Evolutionary conservation across 2,113 vertebrate genomes (phyloP), one percentile per base, ranked within the genome.

Genomic region (Tympanuchus pallidicinctus): DNA sequence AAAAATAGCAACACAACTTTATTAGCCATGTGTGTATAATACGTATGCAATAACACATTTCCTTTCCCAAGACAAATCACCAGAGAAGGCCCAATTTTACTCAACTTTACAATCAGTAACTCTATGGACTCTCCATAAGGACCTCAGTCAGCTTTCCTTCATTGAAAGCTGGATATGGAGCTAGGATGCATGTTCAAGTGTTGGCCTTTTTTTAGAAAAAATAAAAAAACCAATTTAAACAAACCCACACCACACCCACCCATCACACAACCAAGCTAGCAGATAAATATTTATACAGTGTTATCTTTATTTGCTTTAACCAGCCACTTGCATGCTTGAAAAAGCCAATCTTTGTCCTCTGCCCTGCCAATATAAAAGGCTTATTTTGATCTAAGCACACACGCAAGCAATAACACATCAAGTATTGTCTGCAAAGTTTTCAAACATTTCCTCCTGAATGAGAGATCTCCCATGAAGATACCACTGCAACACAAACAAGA

Each of bases 21-120:
- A 2, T 30, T 42, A 72, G 30, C 30, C 12, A 8, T 1, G 2
- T 5, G 20, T 40, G 3, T 3, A 13, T 6, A 38, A 8, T 22
- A 16, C 4, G n/a, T 13, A 22, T 6, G 13, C 2, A 13, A 25
- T 15, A 63, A 45, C 52, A 64, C 60, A 56, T 12, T 30, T 28
- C 43, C 28, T 4, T 6, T 36, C 38, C 30, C 21, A 60, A 52
- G 4, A 3, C 4, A 50, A 71, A 7, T 36, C 13, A 66, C 3
- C 64, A 64, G 17, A 54, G 25, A 42, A 38, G 7, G 18, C 18
- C 4, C 11, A 32, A 10, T 86, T 65, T 36, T 13, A 60, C n/a
- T 60, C 52, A 47, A 38, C 10, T 38, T 38, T 38, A 38, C 38
- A 74, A 43, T 17, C 47, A 36, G n/a, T 20, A 43, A 2, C 8